A percentile compares a stretch with the other conserved stretches of the same genome.
Evolutionary conservation across 2,797 vertebrate genomes (phyloP).

Genomic region (Telmatherina bonti): DNA sequence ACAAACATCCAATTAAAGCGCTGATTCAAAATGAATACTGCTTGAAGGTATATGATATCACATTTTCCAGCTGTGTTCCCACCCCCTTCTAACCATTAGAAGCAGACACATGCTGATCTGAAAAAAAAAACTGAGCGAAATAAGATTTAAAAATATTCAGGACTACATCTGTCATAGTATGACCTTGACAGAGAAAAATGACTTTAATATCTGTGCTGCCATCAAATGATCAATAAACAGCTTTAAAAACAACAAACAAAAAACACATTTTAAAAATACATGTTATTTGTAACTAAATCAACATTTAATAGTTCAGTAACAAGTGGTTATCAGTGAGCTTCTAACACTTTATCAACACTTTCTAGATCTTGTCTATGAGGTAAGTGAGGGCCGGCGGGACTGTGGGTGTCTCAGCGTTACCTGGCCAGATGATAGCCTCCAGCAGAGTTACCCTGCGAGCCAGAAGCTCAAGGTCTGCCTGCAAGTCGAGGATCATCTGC

Average conservation of each 20-base stretch:
- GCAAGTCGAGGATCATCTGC: constrained; percentile 96
- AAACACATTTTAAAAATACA: constrained; percentile 35
- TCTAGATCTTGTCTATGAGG: constrained; percentile 29
- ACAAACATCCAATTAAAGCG: not conserved
- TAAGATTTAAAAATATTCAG: not conserved
- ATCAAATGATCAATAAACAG: constrained; percentile 14
- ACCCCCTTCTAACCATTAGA: not conserved
- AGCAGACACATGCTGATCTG: not conserved
- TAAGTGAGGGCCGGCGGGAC: constrained; percentile 57
- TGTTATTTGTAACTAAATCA: constrained; percentile 31
- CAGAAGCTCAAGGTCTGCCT: constrained; percentile 98
- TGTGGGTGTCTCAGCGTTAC: constrained; percentile 85
- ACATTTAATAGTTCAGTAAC: constrained; percentile 38
- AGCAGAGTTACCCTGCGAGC: constrained; percentile 99
- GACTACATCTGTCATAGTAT: not conserved
- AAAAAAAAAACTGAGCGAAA: not conserved
- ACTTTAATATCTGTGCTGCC: constrained; percentile 17
- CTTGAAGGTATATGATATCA: not conserved
- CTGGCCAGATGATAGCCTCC: constrained; percentile 99
- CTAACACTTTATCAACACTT: constrained; percentile 30
- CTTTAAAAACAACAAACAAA: constrained; percentile 20
- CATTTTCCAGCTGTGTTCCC: not conserved
- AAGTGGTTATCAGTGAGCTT: constrained; percentile 18
- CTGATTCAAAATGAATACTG: constrained; percentile 7
- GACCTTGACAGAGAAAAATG: not conserved